These are phyloP conservation scores for Ambastaia sidthimunki DNA, from an alignment of 2,797 vertebrate species.

Conservation along the genomic window DNA sequence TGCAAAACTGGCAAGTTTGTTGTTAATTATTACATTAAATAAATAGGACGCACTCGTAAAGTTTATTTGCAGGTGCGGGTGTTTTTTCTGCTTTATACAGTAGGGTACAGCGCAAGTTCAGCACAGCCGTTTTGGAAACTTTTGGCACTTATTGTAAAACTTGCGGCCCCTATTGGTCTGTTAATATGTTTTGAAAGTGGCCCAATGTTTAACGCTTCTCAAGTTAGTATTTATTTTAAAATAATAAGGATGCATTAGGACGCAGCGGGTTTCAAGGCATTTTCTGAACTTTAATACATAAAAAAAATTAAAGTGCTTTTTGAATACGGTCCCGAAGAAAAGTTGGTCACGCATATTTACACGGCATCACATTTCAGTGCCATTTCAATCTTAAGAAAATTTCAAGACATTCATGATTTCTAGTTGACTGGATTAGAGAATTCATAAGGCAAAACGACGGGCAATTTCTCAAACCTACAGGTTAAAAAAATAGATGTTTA, in stretches of 20 bases:
- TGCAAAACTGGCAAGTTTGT: constrained; percentile 11
- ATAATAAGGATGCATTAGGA: background rate
- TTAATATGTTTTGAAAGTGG: background rate
- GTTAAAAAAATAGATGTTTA: background rate
- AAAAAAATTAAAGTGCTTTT: constrained; percentile 10
- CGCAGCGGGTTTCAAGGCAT: background rate
- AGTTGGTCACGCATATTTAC: constrained; percentile 61
- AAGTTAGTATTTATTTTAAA: constrained; percentile 2
- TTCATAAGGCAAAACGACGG: background rate
- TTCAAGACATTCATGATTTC: background rate
- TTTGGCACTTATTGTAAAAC: constrained; percentile 12
- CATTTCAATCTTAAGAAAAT: background rate
- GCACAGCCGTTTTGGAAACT: constrained; percentile 11
- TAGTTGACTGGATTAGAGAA: background rate
- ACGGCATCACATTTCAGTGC: constrained; percentile 67
- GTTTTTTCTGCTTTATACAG: background rate
- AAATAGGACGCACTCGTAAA: background rate
- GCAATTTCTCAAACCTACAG: background rate
- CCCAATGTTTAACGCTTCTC: background rate
- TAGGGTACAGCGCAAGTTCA: background rate
- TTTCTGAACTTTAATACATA: background rate
- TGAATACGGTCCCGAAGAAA: constrained; percentile 64
- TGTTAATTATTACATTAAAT: background rate
- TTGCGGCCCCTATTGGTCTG: constrained; percentile 30
- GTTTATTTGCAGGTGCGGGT: background rate